phyloP scores from a whole-genome alignment of 2,888 invertebrate species.

The Eupithecia dodoneata region DNA sequence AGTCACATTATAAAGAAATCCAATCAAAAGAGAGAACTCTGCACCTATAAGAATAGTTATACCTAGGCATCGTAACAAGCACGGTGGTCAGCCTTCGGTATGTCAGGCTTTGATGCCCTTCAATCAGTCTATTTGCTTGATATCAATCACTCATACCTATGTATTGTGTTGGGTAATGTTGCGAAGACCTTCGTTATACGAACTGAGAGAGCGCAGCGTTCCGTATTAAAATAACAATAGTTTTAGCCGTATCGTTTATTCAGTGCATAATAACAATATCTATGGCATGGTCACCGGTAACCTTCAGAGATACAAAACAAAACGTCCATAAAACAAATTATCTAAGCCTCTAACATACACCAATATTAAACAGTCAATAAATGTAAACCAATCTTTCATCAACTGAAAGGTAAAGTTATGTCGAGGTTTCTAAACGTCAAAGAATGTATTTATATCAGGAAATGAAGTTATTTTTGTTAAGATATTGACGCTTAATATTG shows the following conservation, averaged over 20 bases:
- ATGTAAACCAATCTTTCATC: not conserved
- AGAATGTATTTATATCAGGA: not conserved
- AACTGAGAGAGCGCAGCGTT: too few species aligned
- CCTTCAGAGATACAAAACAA: slow-evolving; percentile 65
- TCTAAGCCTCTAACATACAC: slow-evolving; percentile 68
- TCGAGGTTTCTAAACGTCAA: slow-evolving; percentile 20
- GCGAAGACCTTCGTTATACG: too few species aligned
- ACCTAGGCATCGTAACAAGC: too few species aligned
- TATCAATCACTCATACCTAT: too few species aligned
- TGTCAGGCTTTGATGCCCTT: too few species aligned
- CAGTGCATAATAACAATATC: slow-evolving; percentile 78
- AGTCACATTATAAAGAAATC: too few species aligned
- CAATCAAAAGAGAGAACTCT: too few species aligned
- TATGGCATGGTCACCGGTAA: slow-evolving; percentile 84
- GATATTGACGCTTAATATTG: slow-evolving; percentile 23
- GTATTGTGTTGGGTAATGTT: too few species aligned
- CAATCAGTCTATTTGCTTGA: too few species aligned
- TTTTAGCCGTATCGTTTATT: slow-evolving; percentile 71
- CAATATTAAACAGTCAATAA: slow-evolving; percentile 34
- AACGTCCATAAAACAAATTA: slow-evolving; percentile 49
- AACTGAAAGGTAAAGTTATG: slow-evolving; percentile 10
- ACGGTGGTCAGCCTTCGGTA: too few species aligned
- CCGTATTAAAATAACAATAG: slow-evolving; percentile 33
- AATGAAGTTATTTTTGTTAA: not conserved
- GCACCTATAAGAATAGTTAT: too few species aligned